phyloP scores from a whole-genome alignment of 2,113 vertebrate genomes.

The Rhinichthys klamathensis region DNA sequence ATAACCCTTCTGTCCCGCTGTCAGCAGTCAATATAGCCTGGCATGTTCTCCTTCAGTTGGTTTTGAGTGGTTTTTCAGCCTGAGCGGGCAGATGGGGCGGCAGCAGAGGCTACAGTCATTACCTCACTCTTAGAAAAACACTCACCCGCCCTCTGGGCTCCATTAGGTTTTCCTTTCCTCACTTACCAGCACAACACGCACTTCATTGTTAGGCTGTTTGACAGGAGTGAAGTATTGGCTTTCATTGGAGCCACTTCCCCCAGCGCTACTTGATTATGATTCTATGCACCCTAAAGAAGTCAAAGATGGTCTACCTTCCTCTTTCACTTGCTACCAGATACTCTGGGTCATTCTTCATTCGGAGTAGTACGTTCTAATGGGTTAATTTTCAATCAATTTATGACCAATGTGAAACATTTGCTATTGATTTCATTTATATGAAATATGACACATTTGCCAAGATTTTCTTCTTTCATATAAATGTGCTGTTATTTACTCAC shows the following conservation, averaged over 20 bases:
- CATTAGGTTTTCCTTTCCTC: slow-evolving; percentile 28
- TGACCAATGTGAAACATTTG: background rate
- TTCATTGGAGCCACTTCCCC: slow-evolving; percentile 7
- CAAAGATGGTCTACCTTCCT: background rate
- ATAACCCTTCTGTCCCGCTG: background rate
- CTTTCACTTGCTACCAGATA: background rate
- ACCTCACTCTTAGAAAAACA: slow-evolving; percentile 36
- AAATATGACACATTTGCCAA: background rate
- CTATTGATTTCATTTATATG: background rate
- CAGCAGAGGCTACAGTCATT: slow-evolving; percentile 44
- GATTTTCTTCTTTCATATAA: background rate
- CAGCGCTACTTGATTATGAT: slow-evolving; percentile 13
- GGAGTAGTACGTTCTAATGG: background rate
- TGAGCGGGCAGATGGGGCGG: slow-evolving; percentile 14
- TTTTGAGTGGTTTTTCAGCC: slow-evolving; percentile 30
- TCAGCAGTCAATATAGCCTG: background rate
- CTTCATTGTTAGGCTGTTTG: slow-evolving; percentile 37
- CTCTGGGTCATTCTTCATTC: background rate
- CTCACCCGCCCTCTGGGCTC: slow-evolving; percentile 35
- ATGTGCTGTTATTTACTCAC: background rate
- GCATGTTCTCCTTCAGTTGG: slow-evolving; percentile 28
- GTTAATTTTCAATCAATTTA: background rate
- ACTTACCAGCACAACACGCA: slow-evolving; percentile 26
- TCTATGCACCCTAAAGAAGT: slow-evolving; percentile 30
- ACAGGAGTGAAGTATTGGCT: slow-evolving; percentile 32